Evolutionary conservation across 2,113 vertebrate genomes (phyloP), one percentile per base, ranked within the genome.

Genomic region (Regulus satrapa): DNA sequence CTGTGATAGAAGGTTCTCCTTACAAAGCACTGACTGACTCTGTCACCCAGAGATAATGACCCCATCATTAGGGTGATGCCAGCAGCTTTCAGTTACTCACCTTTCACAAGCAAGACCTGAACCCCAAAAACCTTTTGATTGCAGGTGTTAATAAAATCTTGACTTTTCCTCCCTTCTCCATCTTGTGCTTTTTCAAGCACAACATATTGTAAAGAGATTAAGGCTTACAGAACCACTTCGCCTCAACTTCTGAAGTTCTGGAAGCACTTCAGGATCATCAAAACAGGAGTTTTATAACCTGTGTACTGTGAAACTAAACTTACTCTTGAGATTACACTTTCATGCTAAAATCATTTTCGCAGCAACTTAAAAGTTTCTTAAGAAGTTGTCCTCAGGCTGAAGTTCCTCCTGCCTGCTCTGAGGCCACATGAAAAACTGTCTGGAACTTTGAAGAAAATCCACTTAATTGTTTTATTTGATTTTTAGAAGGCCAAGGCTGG

Each of bases 391-490:
- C 61, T 25, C n/a, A 76, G 86, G 92, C 78, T 89, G 61, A 81
- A 66, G 73, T 82, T 86, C 68, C 51, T 84, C 51, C 76, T 71
- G 72, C 68, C 63, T 75, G 34, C 55, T 85, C 56, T 73, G 40
- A 91, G 56, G 67, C 62, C 20, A 29, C 3, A 48, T 49, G 38
- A 83, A 46, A 95, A 94, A 38, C 59, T 62, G 81, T n/a, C 72
- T 58, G 48, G 21, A 76, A 87, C 54, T 94, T 54, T 29, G 56
- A 92, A 92, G 84, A 76, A 96, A 96, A 96, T 86, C 75, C 36
- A 91, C 8, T 78, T 76, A 75, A 89, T 87, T 77, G 49, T 88
- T 95, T 75, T 59, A 94, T 76, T 83, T 72, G 66, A 92, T 92
- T 89, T 66, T 92, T 68, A 83, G 48, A 89, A 85, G 36, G 64